phyloP scores from a whole-genome alignment of 2,113 vertebrate species.

The Uropsilus gracilis region DNA sequence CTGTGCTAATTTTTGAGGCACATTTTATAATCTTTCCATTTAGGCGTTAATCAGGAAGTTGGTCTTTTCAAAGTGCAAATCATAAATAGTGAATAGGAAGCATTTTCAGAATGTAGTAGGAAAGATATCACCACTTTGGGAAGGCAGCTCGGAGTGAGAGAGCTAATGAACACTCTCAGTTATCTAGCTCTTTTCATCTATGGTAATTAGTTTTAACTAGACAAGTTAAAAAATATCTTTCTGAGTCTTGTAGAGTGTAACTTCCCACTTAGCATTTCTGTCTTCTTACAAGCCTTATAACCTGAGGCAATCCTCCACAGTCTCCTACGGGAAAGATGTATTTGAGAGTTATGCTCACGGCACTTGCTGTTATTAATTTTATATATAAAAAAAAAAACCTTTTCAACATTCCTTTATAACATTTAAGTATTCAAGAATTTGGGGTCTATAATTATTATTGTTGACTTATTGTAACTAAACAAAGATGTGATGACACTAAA shows the following conservation, averaged over 20 bases:
- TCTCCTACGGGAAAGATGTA: conserved; percentile 49
- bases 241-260: conserved; percentile 50
- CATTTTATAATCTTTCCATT: conserved; percentile 47
- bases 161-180: conserved; percentile 66
- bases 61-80: conserved; percentile 63
- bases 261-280: conserved; percentile 67
- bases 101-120: conserved; percentile 51
- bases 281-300: conserved; percentile 62
- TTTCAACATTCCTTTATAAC: conserved; percentile 51
- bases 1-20: conserved; percentile 46
- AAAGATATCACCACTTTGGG: conserved; percentile 64
- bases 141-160: conserved; percentile 45
- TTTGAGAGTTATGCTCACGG: conserved; percentile 61
- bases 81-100: conserved; percentile 66
- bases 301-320: conserved; percentile 57
- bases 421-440: conserved; percentile 13
- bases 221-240: conserved; percentile 58
- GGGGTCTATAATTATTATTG: background rate
- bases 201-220: conserved; percentile 73
- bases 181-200: conserved; percentile 64
- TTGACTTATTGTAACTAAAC: background rate
- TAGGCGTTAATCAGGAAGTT: conserved; percentile 62
- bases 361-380: conserved; percentile 71
- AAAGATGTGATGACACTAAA: background rate
- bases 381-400: background rate